Evolutionary conservation across 2,113 vertebrate genomes (phyloP), one percentile per base, ranked within the genome.

Genomic region (Tupaia chinensis): DNA sequence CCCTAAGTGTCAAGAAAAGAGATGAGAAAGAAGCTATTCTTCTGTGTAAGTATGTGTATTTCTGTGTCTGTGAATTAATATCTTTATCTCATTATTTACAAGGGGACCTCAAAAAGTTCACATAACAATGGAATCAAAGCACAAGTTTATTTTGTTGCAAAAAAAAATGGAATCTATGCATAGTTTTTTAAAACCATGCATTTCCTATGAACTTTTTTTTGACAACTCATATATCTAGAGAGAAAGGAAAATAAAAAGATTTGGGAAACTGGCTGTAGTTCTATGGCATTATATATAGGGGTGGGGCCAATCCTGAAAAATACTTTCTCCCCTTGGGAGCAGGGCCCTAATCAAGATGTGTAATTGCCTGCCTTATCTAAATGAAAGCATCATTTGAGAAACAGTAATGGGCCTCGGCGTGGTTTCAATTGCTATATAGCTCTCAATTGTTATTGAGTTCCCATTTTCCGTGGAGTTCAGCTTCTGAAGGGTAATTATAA

Each of bases 271-370:
- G 66, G 80, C 73, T 91, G 74, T 11, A 85, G 20, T 69, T 81
- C 96, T 60, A 61, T 3, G 86, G 91, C 91, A 81, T 80, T 85
- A 95, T 98, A 97, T 98, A 98, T 92, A 94, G 94, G 92, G 96
- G 94, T 97, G 98, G 97, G 97, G 97, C 34, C 93, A 96, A 92
- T 97, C 96, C 96, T 90, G 97, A 95, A 96, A 97, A 98, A 98
- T 96, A 97, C 98, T 70, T n/a, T 76, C 85, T 97, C 97, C 97
- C 87, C 98, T 85, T 65, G 98, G 97, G 98, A 98, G 96, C 95
- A 96, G 97, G 98, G 98, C 98, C 98, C 98, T 98, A 98, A 99
- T 99, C 98, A 98, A 98, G 98, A 98, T 98, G 98, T 98, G 98
- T 98, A 99, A 98, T 99, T 99, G 98, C 98, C 92, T 88, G 96